A percentile compares a stretch with the other conserved stretches of the same genome.
Evolutionary conservation across 1,140 invertebrate species (phyloP).

Genomic region (Medauroidea extradentata): DNA sequence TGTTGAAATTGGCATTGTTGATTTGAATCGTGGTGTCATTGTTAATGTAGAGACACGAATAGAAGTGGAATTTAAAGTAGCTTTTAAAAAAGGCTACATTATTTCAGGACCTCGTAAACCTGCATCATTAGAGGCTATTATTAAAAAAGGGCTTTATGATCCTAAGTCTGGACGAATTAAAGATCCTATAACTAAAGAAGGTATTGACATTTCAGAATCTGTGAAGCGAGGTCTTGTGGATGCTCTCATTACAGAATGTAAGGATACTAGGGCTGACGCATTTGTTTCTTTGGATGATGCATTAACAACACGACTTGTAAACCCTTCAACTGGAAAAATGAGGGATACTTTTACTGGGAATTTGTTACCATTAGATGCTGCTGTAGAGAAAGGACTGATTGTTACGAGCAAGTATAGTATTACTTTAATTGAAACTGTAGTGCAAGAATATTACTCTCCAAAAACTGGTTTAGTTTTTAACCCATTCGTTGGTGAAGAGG

Average conservation of each 20-base stretch:
- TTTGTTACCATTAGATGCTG: conserved; percentile 62
- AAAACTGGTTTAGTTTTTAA: conserved; percentile 73
- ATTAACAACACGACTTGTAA: conserved; percentile 60
- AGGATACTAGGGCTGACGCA: conserved; percentile 64
- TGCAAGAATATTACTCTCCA: conserved; percentile 72
- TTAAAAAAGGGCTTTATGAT: conserved; percentile 67
- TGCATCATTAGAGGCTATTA: conserved; percentile 70
- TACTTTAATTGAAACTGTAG: conserved; percentile 68
- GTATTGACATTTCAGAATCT: conserved; percentile 67
- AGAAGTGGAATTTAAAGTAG: conserved; percentile 62
- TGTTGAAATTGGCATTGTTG: conserved; percentile 69
- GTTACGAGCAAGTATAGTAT: conserved; percentile 64
- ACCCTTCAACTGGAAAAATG: conserved; percentile 60
- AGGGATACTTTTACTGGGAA: conserved; percentile 62
- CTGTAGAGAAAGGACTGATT: conserved; percentile 62
- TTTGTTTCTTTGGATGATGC: conserved; percentile 66
- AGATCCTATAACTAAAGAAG: conserved; percentile 64
- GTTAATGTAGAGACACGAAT: conserved; percentile 62
- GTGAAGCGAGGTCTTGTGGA: conserved; percentile 76
- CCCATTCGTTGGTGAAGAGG: conserved; percentile 68
- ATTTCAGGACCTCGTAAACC: conserved; percentile 60
- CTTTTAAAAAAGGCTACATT: conserved; percentile 65
- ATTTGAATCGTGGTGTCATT: conserved; percentile 66
- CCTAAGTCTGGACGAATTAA: conserved; percentile 62
- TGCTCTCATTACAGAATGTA: conserved; percentile 74